Evolutionary conservation across 2,888 invertebrate species (phyloP).

Genomic region (Mythimna albipuncta): DNA sequence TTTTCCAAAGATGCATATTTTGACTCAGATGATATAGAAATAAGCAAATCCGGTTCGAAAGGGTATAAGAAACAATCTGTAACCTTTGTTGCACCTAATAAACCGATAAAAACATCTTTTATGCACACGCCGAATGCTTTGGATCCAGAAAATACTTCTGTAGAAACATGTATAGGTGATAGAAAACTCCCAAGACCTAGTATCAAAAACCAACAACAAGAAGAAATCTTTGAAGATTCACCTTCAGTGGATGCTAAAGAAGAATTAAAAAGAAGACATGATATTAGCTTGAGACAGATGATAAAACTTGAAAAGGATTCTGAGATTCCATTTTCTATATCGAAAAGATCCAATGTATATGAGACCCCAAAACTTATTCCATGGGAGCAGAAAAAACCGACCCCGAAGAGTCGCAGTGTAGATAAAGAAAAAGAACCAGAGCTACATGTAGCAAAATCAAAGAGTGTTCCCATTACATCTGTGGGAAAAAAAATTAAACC

Average conservation of each 20-base stretch:
- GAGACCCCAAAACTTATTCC: conserved; percentile 35
- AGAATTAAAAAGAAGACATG: conserved; percentile 42
- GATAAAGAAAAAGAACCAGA: neutral
- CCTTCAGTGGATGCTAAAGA: conserved; percentile 33
- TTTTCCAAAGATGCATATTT: neutral
- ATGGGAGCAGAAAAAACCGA: conserved; percentile 29
- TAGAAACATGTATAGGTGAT: neutral
- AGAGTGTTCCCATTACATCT: neutral
- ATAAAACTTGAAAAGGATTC: neutral
- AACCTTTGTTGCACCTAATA: neutral
- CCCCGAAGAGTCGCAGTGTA: conserved; percentile 2
- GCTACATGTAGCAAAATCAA: neutral
- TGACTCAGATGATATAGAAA: neutral
- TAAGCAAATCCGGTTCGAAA: neutral
- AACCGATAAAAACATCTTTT: neutral
- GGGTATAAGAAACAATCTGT: neutral
- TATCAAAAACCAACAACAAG: conserved; percentile 4
- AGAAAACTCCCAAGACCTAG: conserved; percentile 9
- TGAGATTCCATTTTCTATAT: neutral
- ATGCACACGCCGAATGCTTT: neutral
- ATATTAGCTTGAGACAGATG: conserved; percentile 33
- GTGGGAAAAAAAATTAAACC: conserved; percentile 6
- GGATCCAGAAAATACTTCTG: neutral
- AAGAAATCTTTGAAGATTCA: conserved; percentile 23
- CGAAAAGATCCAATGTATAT: conserved; percentile 25